phyloP scores from a whole-genome alignment of 2,113 vertebrate genomes.

The Engystomops pustulosus region DNA sequence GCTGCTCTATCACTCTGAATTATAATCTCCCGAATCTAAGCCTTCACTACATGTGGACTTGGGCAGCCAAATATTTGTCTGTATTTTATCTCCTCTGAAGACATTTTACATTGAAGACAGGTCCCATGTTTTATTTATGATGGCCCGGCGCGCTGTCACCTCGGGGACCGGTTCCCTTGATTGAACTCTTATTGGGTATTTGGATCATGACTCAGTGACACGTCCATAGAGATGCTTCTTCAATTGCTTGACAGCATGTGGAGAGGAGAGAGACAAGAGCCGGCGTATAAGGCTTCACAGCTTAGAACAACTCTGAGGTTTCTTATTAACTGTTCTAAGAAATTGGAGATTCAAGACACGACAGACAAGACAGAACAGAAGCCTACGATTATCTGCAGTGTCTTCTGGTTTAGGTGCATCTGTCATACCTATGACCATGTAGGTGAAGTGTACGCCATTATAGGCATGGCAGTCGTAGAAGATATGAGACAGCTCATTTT shows the following conservation, averaged over 20 bases:
- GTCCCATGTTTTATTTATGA: constrained; percentile 29
- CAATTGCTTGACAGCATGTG: constrained; percentile 22
- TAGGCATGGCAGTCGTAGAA: too few species aligned
- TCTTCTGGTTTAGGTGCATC: neutral
- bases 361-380: too few species aligned
- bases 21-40: neutral
- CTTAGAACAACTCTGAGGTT: constrained; percentile 7
- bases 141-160: neutral
- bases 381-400: neutral
- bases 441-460: too few species aligned
- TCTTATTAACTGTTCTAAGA: neutral
- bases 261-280: neutral
- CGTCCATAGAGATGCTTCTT: neutral
- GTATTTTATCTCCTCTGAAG: neutral
- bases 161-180: constrained; percentile 17
- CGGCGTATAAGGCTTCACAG: neutral
- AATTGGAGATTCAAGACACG: neutral
- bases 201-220: neutral
- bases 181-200: constrained; percentile 39
- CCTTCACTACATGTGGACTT: neutral
- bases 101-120: neutral
- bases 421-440: neutral
- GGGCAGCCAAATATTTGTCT: neutral
- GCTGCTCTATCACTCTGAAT: neutral
- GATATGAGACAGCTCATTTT: too few species aligned